Conservation (phyloP, 2,797 vertebrate genomes). For the Arremon aurantiirostris region DNA sequence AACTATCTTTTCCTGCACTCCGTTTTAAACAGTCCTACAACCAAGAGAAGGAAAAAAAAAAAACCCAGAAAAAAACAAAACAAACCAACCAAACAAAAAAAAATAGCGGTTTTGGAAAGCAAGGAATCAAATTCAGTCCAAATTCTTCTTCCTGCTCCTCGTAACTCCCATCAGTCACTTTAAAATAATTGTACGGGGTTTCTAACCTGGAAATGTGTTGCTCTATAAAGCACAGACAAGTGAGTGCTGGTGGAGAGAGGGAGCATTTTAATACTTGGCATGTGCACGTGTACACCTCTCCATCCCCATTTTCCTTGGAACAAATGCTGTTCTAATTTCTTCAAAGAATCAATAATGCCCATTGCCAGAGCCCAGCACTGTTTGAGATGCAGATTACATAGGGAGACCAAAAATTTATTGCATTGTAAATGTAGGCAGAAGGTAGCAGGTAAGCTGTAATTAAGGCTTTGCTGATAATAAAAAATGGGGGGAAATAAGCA, state of each 20-base stretch:
- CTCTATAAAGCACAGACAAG: constrained; percentile 65
- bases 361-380: constrained; percentile 41
- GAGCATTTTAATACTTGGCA: neutral
- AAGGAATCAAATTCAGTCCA: neutral
- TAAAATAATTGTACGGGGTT: constrained; percentile 27
- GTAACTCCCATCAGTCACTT: constrained; percentile 26
- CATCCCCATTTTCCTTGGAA: constrained; percentile 61
- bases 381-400: constrained; percentile 58
- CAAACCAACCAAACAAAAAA: neutral
- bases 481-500: constrained; percentile 64
- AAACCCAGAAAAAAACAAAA: accelerated
- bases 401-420: constrained; percentile 66
- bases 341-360: constrained; percentile 71
- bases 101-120: neutral
- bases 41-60: accelerated
- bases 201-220: constrained; percentile 6
- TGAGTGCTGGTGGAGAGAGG: neutral
- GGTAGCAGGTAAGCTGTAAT: constrained; percentile 73
- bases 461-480: constrained; percentile 78
- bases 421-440: constrained; percentile 69
- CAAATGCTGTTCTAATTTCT: constrained; percentile 71
- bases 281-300: neutral
- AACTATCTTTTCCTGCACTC: neutral
- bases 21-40: neutral
- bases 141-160: neutral